Conservation (phyloP, 2,113 vertebrate genomes). For the Ailuropoda melanoleuca region DNA sequence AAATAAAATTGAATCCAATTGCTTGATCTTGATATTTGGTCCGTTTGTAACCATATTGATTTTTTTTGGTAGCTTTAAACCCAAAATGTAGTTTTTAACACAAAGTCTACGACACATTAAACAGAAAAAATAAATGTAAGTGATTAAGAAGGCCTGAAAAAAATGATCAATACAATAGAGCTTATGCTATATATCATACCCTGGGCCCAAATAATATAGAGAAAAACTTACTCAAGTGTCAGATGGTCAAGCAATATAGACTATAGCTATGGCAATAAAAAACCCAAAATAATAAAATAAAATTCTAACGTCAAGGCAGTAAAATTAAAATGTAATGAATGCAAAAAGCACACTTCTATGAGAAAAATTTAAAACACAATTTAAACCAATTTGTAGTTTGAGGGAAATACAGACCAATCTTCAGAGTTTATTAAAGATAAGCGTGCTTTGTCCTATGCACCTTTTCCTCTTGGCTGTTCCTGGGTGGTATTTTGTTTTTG, state of each 20-base stretch:
- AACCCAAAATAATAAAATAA: background rate
- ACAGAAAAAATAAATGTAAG: background rate
- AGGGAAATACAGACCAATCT: background rate
- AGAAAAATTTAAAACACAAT: background rate
- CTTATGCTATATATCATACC: background rate
- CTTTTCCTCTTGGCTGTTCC: background rate
- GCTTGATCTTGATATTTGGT: background rate
- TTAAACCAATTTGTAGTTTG: background rate
- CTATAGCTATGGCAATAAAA: background rate
- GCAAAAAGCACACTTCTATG: background rate
- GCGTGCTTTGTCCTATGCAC: background rate
- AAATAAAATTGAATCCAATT: background rate
- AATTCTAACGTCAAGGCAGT: background rate
- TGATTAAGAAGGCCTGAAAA: background rate
- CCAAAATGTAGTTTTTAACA: background rate
- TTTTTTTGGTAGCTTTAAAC: background rate
- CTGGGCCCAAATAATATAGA: background rate
- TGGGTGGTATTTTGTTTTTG: background rate
- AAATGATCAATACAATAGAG: background rate
- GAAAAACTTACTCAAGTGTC: background rate
- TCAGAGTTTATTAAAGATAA: background rate
- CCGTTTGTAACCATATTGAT: background rate
- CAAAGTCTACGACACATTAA: background rate
- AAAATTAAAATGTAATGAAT: background rate
- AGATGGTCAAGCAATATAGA: background rate